Evolutionary conservation across 2,888 invertebrate genomes (phyloP).

Genomic region (Dysmachus trigonus): DNA sequence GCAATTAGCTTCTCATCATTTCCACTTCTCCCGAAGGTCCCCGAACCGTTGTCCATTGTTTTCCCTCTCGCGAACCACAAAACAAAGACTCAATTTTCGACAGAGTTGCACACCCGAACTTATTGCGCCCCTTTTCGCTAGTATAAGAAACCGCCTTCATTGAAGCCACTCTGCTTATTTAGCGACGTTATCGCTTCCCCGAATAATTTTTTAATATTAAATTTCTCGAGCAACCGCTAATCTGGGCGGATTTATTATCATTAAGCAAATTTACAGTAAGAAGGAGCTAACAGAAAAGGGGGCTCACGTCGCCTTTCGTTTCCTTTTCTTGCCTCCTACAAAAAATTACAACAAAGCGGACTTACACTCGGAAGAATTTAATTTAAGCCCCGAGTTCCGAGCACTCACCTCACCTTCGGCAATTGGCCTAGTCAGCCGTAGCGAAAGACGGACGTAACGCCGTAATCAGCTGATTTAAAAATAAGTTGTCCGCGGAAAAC

Average conservation of each 20-base stretch:
- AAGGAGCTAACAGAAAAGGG: background rate
- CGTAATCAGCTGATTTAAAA: background rate
- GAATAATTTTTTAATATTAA: background rate
- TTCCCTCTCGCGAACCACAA: background rate
- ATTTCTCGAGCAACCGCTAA: background rate
- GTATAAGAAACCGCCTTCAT: background rate
- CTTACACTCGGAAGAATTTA: too few relatives aligned
- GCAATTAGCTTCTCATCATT: slow-evolving; percentile 71
- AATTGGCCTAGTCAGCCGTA: background rate
- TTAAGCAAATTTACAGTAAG: background rate
- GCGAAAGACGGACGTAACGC: too few relatives aligned
- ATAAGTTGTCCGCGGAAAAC: background rate
- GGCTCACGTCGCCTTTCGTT: too few relatives aligned
- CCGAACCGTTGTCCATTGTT: background rate
- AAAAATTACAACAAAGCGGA: too few relatives aligned
- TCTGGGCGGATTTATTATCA: background rate
- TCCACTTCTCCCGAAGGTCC: slow-evolving; percentile 48
- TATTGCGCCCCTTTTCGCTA: background rate
- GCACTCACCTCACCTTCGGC: background rate
- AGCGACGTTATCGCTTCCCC: background rate
- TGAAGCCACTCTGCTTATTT: background rate
- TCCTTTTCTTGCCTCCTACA: too few relatives aligned
- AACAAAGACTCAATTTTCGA: background rate
- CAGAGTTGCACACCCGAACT: background rate
- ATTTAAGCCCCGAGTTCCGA: too few relatives aligned